These are phyloP conservation scores for Pristionchus arcanus DNA, from an alignment of 2,888 invertebrate genomes.

Conservation along the genomic window DNA sequence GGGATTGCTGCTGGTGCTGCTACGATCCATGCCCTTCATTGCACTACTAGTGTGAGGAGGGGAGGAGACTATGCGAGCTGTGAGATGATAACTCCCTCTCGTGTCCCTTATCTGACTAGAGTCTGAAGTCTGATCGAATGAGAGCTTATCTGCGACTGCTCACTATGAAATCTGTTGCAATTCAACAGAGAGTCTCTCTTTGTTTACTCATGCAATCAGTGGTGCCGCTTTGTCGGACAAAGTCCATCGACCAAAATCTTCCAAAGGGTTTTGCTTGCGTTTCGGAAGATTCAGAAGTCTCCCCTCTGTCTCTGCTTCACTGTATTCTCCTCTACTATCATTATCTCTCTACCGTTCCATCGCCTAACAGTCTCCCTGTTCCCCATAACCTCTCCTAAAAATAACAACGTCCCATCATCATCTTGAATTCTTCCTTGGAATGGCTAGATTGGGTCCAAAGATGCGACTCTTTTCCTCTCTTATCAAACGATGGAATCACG, in stretches of 20 bases:
- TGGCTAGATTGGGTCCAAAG: background rate
- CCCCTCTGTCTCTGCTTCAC: background rate
- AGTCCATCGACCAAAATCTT: background rate
- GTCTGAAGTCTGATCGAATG: constrained; percentile 31
- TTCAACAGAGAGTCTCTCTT: background rate
- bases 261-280: background rate
- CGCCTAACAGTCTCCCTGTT: no score
- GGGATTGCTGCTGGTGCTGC: background rate
- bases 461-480: background rate
- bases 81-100: background rate
- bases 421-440: background rate
- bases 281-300: background rate
- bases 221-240: background rate
- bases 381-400: background rate
- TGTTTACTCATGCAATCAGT: background rate
- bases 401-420: background rate
- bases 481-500: constrained; percentile 1
- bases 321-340: background rate
- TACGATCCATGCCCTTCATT: background rate
- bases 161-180: constrained; percentile 24
- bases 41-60: background rate
- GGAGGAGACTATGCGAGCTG: background rate
- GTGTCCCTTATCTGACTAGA: constrained; percentile 1
- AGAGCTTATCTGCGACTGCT: background rate
- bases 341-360: background rate